Base-by-base conservation (phyloP, 1,140 invertebrate species). In the Drosophila pseudoananassae region DNA sequence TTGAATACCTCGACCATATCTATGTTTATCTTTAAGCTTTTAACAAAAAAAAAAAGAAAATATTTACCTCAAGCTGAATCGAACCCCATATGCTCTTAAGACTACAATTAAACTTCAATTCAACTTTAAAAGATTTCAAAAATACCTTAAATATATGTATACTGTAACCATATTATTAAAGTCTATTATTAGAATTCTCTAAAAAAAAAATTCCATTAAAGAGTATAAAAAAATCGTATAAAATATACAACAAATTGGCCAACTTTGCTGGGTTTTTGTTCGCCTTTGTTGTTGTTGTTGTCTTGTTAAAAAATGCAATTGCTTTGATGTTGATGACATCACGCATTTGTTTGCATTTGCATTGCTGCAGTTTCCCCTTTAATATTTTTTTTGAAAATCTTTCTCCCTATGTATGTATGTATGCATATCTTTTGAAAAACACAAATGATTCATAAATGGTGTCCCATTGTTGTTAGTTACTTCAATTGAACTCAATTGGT, bases 401-500 rank as follows among this genome's bases (percentile, higher is more conserved):
- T 43, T 43, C 14, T 43, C 40, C 14, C 40, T 43, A 17, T 15
- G 7, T 0, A 40, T 40, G 4, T 43, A 5, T 17, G 15, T 43
- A 7, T 17, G 15, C 17, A 7, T 15, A 17, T 43, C n/a, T 43
- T 45, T 17, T 31, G 47, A 52, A 10, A 43, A 33, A 36, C 45
- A 29, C 50, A 66, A 59, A 68, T 59, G 53, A 49, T 57, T 65
- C 71, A 68, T 68, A 68, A 76, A 68, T 76, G 60, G 63, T 76
- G 47, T 65, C 40, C 49, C 52, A 63, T 55, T 73, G 70, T 66
- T 56, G 50, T 64, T 74, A 47, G 38, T 46, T 73, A 81, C 56
- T 79, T 73, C 73, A 84, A 85, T 84, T 84, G 77, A 84, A 81
- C 82, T 84, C 77, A 84, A 80, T 84, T 84, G 51, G 46, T 57